Base-by-base conservation (phyloP, 2,797 vertebrate genomes). In the Myripristis murdjan region DNA sequence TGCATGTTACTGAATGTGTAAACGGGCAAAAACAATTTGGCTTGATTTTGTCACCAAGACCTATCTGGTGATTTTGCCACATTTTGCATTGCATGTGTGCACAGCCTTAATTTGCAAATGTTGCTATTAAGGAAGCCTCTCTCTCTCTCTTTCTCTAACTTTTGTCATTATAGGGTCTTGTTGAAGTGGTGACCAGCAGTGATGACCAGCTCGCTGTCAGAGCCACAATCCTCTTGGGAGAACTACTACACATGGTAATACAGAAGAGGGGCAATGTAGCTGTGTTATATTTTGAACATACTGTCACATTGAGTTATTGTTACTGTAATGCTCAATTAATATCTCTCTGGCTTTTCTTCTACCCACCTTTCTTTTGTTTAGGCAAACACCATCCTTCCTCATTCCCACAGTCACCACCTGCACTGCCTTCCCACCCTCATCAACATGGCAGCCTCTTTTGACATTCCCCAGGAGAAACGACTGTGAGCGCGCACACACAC, bases 381-480 rank as follows among this genome's bases (percentile, higher is more conserved):
- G 98, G 98, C 98, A 84, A 99, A 99, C 90, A 99, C 96, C 89
- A 99, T 99, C 87, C 97, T 99, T 87, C 98, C 98, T 82, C 97
- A 99, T 89, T 97, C 97, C 70, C 97, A 99, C 79, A 99, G 97
- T 83, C 97, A 99, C 92, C 97, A 99, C 89, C 93, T 99, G 86
- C 98, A 99, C 92, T 99, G 98, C 86, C 95, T 99, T 74, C 98
- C 98, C 68, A 98, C 97, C 31, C 93, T 99, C 82, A 99, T 99
- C 95, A 99, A 98, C 86, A 96, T 99, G 97, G 98, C 98, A 7
- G 98, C 97, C 64, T 98, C 98, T 48, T 99, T 98, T 78, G 97
- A 99, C 90, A 99, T 98, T 85, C 77, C 95, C 81, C 98, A 97
- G 88, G 96, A 98, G 85, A 99, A 98, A 84, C 93, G 97, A 75